Base-by-base conservation (phyloP, 1,140 invertebrate species). In the Papilio polytes region DNA sequence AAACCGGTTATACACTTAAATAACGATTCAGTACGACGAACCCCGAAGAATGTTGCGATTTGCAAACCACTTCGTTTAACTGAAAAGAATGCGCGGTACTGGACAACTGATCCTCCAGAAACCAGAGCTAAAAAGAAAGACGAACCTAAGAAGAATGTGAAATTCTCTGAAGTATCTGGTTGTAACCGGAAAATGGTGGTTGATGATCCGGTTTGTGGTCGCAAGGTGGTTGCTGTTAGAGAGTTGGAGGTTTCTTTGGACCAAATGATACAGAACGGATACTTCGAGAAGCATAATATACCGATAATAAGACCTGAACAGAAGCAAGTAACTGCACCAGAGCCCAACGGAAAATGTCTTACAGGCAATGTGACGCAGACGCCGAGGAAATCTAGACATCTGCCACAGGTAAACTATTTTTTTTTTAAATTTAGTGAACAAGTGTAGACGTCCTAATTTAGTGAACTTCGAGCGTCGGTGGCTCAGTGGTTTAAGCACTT, bases 81-180 rank as follows among this genome's bases (percentile, higher is more conserved):
- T 0, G 92, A 94, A 56, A 90, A 89, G 46, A 92, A 89, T 46
- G 92, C 89, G 10, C 86, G 88, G 9, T 94, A 94, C 80, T 94
- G 93, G 93, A 94, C 93, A 1, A 92, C 93, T 0, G 92, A 94
- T 66, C 83, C 83, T 0, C 90, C 92, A 22, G 88, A 90, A 26
- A 80, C 85, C 12, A 86, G 84, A 81, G 26, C 74, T 22, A 89
- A 88, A 46, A 93, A 90, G 80, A 89, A 86, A 31, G 92, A 93
- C 22, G 94, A 94, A 77, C 82, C 84, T 0, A 95, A 95, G 73
- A 95, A 95, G 82, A 95, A 92, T 51, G 95, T 95, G 0, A 95
- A 94, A 80, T 95, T 95, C 84, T 95, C 94, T 0, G 95, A 95
- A 91, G 95, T 95, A 2, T 95, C 94, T 3, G 94, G 94, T 18